These are phyloP conservation scores for Iphiclides podalirius DNA, from an alignment of 2,888 invertebrate species.

Conservation along the genomic window DNA sequence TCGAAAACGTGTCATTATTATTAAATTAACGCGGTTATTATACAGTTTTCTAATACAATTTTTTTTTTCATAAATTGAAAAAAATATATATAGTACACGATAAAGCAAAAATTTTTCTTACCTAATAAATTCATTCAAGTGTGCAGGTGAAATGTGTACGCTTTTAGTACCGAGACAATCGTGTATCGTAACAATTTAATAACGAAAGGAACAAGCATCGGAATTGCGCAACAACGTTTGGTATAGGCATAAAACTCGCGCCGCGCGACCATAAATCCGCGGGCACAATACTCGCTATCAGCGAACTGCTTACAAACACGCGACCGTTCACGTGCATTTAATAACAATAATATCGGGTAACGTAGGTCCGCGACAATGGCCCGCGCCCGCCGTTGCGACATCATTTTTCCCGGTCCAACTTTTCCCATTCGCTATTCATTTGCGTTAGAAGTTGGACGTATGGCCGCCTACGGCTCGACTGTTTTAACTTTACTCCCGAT, in stretches of 20 bases:
- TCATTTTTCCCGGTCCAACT: constrained; percentile 77
- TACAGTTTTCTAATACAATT: too few relatives aligned
- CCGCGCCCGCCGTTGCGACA: too few relatives aligned
- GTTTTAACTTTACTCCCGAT: constrained; percentile 80
- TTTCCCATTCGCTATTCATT: constrained; percentile 80
- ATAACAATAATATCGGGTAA: constrained; percentile 61
- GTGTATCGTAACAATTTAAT: not conserved
- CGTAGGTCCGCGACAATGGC: constrained; percentile 45
- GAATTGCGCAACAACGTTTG: not conserved
- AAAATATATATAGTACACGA: too few relatives aligned
- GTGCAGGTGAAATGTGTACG: too few relatives aligned
- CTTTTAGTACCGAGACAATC: not conserved
- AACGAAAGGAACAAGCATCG: not conserved
- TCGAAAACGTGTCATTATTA: too few relatives aligned
- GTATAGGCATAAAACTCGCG: constrained; percentile 3
- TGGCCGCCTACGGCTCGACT: constrained; percentile 68
- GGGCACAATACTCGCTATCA: constrained; percentile 3
- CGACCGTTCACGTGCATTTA: constrained; percentile 54
- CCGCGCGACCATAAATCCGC: constrained; percentile 13
- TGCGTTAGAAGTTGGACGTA: constrained; percentile 77
- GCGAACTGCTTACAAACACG: constrained; percentile 35
- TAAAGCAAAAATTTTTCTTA: too few relatives aligned
- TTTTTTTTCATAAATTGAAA: too few relatives aligned
- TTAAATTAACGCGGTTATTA: too few relatives aligned
- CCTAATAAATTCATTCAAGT: too few relatives aligned